Base-by-base conservation (phyloP, 35 echinoderm and acorn worm species). In the Anneissia japonica region DNA sequence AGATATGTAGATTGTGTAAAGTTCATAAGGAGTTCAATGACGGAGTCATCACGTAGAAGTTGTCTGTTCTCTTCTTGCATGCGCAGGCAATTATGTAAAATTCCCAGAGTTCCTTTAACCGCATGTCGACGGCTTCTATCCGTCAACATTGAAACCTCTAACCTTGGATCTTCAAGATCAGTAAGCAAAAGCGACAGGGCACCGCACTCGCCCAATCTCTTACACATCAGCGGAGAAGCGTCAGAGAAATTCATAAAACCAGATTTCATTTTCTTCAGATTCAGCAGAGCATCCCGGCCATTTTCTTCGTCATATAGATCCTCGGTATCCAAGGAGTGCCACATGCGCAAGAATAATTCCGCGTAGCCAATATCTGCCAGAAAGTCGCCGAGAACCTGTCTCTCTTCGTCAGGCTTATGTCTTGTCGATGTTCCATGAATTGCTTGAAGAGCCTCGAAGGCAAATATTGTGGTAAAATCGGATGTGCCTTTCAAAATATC, bases 171-270 rank as follows among this genome's bases (percentile, higher is more conserved):
- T 46, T 86, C 74, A 39, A 99, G 73, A 26, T 92, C 96, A 78
- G 90, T 88, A 4, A 94, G 74, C 33, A 91, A 73, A 2, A 89
- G 40, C 6, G 85, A 84, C 51, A 94, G 38, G 35, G 82, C 83
- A 38, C 79, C 90, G 0, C 77, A 73, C 31, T 87, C 72, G 0
- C 89, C 92, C 23, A 99, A 72, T 19, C 43, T 46, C 35, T 43
- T 82, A 45, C 90, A 86, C 17, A 84, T 37, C 37, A 79, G 43
- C 36, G 37, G 37, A 35, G 86, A 87, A 30, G 83, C 82, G 35
- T 99, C 96, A 73, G 92, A 91, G 77, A 89, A 94, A 72, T 94
- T 99, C 96, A 45, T 87, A 97, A 31, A 85, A 45, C 38, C 77
- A 37, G 75, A 77, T 38, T 77, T 72, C 79, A 92, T 87, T 82